phyloP scores from a whole-genome alignment of 2,797 vertebrate genomes.

The Sebastes taczanowskii region DNA sequence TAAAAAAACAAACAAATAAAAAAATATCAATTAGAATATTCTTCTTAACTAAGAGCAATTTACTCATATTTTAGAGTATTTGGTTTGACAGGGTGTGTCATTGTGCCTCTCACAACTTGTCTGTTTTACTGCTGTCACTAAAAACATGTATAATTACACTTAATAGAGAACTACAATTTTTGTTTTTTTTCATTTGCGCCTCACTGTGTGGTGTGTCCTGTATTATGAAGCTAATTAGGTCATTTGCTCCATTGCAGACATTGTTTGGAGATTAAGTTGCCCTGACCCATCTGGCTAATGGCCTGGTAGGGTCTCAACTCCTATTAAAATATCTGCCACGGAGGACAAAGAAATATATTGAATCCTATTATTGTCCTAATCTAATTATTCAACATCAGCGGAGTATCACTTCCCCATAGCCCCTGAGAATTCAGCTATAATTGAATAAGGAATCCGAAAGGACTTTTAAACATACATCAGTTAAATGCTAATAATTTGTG shows the following conservation, averaged over 20 bases:
- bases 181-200: constrained; percentile 44
- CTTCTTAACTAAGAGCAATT: constrained; percentile 6
- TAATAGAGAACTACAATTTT: constrained; percentile 49
- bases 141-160: constrained; percentile 50
- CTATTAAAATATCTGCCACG: constrained; percentile 84
- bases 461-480: constrained; percentile 52
- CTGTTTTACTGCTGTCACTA: constrained; percentile 33
- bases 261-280: constrained; percentile 82
- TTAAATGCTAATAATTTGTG: constrained; percentile 32
- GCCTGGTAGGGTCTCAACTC: constrained; percentile 82
- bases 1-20: neutral
- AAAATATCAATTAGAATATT: constrained; percentile 6
- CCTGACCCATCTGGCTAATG: constrained; percentile 84
- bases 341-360: constrained; percentile 84
- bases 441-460: constrained; percentile 61
- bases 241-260: constrained; percentile 80
- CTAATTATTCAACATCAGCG: constrained; percentile 81
- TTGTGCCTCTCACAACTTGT: neutral
- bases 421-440: constrained; percentile 54
- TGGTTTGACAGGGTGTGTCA: constrained; percentile 42
- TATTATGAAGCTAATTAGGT: constrained; percentile 84
- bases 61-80: constrained; percentile 1
- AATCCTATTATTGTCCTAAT: constrained; percentile 87
- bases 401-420: constrained; percentile 63
- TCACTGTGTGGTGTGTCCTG: constrained; percentile 66